phyloP scores from a whole-genome alignment of 37 sponge, comb jelly and placozoan species.

The Spongilla lacustris region DNA sequence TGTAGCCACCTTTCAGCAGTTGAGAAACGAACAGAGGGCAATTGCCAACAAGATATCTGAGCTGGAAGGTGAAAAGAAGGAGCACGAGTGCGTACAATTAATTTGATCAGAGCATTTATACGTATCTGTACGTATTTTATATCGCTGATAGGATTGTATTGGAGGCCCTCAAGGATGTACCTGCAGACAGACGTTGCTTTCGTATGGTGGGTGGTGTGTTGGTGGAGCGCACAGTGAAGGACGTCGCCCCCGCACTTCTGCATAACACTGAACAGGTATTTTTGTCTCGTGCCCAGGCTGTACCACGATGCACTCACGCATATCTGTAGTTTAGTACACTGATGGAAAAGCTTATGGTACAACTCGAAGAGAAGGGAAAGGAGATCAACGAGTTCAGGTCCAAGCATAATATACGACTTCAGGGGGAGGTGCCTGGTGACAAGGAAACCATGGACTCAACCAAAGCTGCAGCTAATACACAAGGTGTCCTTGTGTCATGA shows the following conservation, averaged over 20 bases:
- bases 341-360: slow-evolving; percentile 60
- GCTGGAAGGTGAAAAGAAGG: slow-evolving; percentile 85
- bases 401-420: slow-evolving; percentile 81
- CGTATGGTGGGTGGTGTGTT: slow-evolving; percentile 92
- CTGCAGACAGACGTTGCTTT: slow-evolving; percentile 83
- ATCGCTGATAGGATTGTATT: slow-evolving; percentile 70
- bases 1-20: slow-evolving; percentile 75
- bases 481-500: slow-evolving; percentile 28
- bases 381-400: slow-evolving; percentile 77
- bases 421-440: slow-evolving; percentile 60
- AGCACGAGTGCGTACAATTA: slow-evolving; percentile 90
- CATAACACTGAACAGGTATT: slow-evolving; percentile 74
- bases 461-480: not conserved
- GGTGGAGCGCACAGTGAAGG: slow-evolving; percentile 91
- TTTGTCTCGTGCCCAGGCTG: not conserved
- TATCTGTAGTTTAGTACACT: not conserved
- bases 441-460: slow-evolving; percentile 2
- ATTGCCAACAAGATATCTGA: slow-evolving; percentile 88
- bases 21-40: slow-evolving; percentile 85
- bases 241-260: slow-evolving; percentile 84
- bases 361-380: slow-evolving; percentile 81
- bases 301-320: not conserved
- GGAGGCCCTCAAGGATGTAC: slow-evolving; percentile 74
- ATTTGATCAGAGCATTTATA: not conserved
- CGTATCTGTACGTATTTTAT: not conserved